These are phyloP conservation scores for Solenodon paradoxus DNA, from an alignment of 2,113 vertebrate species.

Conservation along the genomic window DNA sequence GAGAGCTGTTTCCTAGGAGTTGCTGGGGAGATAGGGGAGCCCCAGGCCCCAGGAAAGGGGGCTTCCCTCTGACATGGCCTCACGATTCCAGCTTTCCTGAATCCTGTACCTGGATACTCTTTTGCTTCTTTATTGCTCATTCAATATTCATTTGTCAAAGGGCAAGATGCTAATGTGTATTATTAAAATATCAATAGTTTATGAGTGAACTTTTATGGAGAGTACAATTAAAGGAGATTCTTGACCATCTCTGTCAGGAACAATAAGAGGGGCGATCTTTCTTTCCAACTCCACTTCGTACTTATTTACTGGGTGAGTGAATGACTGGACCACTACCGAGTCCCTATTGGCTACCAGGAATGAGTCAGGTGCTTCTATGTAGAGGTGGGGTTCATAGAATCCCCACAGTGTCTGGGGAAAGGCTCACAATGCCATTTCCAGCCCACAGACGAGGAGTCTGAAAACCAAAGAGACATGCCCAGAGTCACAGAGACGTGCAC, in stretches of 20 bases:
- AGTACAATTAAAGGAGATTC: conserved; percentile 55
- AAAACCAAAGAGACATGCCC: not conserved
- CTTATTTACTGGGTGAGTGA: not conserved
- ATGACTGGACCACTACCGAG: not conserved
- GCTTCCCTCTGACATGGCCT: not conserved
- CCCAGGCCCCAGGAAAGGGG: not conserved
- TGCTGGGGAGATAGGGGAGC: not conserved
- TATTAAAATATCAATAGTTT: conserved; percentile 79
- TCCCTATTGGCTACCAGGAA: not conserved
- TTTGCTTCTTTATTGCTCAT: conserved; percentile 55
- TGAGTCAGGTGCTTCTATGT: not conserved
- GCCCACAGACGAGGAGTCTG: not conserved
- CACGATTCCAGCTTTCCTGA: not conserved
- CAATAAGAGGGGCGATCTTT: not conserved
- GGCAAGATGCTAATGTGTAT: conserved; percentile 71
- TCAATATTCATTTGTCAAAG: conserved; percentile 62
- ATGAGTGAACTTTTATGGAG: conserved; percentile 69
- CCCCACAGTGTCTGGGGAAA: not conserved
- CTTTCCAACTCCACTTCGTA: not conserved
- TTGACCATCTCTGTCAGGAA: conserved; percentile 34
- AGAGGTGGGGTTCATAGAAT: not conserved
- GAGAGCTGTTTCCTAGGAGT: not conserved
- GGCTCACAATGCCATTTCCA: not conserved
- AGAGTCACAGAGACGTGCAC: not conserved
- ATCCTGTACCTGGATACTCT: conserved; percentile 11